Base-by-base conservation (phyloP, 2,797 vertebrate species). In the Rhabdophis nuchalis region DNA sequence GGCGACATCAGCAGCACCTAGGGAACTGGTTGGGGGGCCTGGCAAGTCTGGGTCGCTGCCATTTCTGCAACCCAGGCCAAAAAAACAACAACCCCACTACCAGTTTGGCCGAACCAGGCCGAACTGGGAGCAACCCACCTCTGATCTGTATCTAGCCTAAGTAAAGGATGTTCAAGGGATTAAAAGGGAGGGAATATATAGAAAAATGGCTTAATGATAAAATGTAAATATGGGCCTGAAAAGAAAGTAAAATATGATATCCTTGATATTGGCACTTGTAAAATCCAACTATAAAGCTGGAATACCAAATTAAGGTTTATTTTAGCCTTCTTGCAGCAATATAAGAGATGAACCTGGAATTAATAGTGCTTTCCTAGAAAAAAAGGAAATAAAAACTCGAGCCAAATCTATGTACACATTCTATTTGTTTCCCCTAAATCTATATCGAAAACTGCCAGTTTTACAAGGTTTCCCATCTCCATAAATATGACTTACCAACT, bases 401-500 rank as follows among this genome's bases (percentile, higher is more conserved):
- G 16, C 29, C 20, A 64, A 86, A 89, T 41, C 4, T 16, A 20
- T 41, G 14, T 50, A 54, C 27, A 20, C n/a, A 85, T 54, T 29
- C n/a, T 20, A 18, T 32, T 41, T 68, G 50, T 77, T 54, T 58
- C 13, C 41, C 77, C 16, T 54, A 46, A 58, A 20, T 85, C 14
- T 86, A 29, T 86, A 29, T n/a, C 50, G 52, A 72, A 90, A 54
- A 5, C n/a, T 27, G 41, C 86, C 27, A 61, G 27, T 85, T 93
- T 91, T 0, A 0, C 50, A 89, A 41, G 36, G 64, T 93, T 95
- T 90, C 54, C 91, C 93, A 92, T 93, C 92, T 95, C 89, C 89
- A 91, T 92, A 94, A 96, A 95, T 87, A 95, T 92, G 93, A 41
- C 5, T 1, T 1, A 54, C 87, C 54, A 89, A 92, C 8, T 72